Evolutionary conservation across 2,888 invertebrate genomes (phyloP).

Genomic region (Sinopyrophorus schimmeli): DNA sequence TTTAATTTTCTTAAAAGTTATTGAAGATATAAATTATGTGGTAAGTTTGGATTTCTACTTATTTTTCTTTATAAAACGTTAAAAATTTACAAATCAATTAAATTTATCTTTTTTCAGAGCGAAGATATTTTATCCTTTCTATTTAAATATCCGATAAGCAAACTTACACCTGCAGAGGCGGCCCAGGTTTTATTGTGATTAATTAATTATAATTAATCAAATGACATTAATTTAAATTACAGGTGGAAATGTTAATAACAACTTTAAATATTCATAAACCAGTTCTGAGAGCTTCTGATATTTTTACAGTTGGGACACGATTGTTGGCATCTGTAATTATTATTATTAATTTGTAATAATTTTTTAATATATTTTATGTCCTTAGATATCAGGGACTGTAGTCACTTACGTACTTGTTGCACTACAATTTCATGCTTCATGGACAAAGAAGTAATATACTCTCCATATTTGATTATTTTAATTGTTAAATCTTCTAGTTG

Average conservation of each 20-base stretch:
- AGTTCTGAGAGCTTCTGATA: constrained; percentile 43
- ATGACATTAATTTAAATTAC: constrained; percentile 16
- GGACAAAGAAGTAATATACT: too few species aligned
- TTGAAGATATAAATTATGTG: too few species aligned
- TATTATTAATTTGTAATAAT: background rate
- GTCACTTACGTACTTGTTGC: constrained; percentile 9
- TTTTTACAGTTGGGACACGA: constrained; percentile 43
- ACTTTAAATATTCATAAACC: constrained; percentile 43
- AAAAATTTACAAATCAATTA: too few species aligned
- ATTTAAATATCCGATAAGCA: constrained; percentile 43
- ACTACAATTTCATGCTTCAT: constrained; percentile 5
- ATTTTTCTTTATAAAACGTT: too few species aligned
- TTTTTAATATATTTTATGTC: background rate
- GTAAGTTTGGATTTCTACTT: too few species aligned
- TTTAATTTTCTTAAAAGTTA: too few species aligned
- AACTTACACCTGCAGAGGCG: constrained; percentile 39
- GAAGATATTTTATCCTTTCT: constrained; percentile 40
- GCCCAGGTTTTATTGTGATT: too few species aligned
- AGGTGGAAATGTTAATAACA: constrained; percentile 42
- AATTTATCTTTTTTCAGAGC: constrained; percentile 36
- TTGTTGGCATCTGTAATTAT: constrained; percentile 45
- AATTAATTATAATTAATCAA: background rate
- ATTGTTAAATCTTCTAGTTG: too few species aligned
- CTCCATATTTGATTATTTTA: too few species aligned
- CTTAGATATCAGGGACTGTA: constrained; percentile 5